A percentile compares a stretch with the other conserved stretches of the same genome.
Evolutionary conservation across 1,140 invertebrate species (phyloP).

Genomic region (Delia radicum): DNA sequence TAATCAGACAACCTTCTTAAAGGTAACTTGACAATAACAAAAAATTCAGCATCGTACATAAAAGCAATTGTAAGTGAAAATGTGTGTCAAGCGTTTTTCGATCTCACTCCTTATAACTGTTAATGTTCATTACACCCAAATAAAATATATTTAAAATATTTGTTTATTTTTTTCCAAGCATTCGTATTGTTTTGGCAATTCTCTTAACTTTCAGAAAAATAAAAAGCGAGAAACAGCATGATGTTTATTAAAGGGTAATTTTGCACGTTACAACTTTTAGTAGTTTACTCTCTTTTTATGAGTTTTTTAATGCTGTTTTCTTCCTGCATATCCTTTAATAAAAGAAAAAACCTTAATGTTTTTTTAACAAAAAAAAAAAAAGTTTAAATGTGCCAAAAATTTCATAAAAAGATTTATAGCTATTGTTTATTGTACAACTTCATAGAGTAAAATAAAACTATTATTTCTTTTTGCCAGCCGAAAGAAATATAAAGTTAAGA

Average conservation of each 20-base stretch:
- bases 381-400: not conserved
- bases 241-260: conserved; percentile 2
- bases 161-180: no score
- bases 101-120: no score
- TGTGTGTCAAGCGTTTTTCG: no score
- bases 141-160: no score
- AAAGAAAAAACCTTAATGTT: not conserved
- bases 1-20: no score
- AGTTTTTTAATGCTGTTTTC: not conserved
- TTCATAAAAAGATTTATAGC: not conserved
- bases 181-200: no score
- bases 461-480: not conserved
- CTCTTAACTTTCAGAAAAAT: no score
- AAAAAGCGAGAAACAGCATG: not conserved
- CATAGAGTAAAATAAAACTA: not conserved
- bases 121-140: no score
- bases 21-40: no score
- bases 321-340: not conserved
- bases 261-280: not conserved
- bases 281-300: not conserved
- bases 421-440: not conserved
- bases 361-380: not conserved
- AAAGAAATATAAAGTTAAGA: not conserved
- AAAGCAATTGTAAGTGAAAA: no score
- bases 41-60: no score